These are phyloP conservation scores for Xenops minutus DNA, from an alignment of 2,797 vertebrate species.

Conservation along the genomic window DNA sequence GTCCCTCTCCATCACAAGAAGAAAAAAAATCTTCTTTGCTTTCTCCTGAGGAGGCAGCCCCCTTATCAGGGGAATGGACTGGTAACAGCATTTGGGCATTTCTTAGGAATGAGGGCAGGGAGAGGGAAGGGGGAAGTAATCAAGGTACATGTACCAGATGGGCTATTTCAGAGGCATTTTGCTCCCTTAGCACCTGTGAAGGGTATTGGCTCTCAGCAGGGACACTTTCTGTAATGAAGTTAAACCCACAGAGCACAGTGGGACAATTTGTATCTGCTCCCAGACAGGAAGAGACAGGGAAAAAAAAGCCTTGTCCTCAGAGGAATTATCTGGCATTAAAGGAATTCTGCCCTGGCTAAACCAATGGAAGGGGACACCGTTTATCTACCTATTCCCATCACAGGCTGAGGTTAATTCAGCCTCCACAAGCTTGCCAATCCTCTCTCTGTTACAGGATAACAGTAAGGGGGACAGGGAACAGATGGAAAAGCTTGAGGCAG, in stretches of 20 bases:
- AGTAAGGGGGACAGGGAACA: neutral
- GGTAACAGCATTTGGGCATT: conserved; percentile 22
- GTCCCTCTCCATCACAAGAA: neutral
- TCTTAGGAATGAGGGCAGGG: conserved; percentile 10
- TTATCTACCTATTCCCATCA: neutral
- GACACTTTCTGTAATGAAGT: conserved; percentile 27
- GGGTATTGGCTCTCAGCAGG: conserved; percentile 34
- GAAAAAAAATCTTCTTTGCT: neutral
- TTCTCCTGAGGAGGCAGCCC: conserved; percentile 1
- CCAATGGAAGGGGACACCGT: neutral
- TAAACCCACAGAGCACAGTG: conserved; percentile 1
- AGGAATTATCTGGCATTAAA: neutral
- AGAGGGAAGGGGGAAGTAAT: conserved; percentile 8
- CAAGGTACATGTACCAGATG: neutral
- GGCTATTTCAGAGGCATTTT: conserved; percentile 42
- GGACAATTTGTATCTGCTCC: neutral
- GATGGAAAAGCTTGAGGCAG: neutral
- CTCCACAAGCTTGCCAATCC: neutral
- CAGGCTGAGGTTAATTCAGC: neutral
- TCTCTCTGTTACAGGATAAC: neutral
- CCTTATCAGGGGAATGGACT: conserved; percentile 4
- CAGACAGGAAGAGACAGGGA: neutral
- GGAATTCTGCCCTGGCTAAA: neutral
- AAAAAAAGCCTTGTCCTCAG: neutral
- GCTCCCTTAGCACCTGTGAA: conserved; percentile 49